Evolutionary conservation across 2,888 invertebrate genomes (phyloP), one percentile per base, ranked within the genome.

Genomic region (Habroteleia sp.): DNA sequence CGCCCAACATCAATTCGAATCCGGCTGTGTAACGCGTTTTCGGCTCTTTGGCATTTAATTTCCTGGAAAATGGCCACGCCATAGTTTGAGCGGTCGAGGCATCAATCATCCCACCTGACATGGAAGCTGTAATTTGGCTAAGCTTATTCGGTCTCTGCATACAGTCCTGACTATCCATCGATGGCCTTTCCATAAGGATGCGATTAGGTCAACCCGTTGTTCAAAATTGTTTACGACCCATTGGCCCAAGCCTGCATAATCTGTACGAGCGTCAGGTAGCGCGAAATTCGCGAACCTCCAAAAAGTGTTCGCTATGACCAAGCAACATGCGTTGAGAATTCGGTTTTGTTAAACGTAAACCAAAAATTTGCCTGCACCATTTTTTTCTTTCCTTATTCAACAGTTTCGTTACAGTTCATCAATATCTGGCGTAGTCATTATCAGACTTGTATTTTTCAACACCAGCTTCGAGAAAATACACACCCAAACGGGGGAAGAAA

Each of bases 71-170:
- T 82, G 77, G 78, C 76, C 23, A 65, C 66, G 66, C 78, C 37
- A 48, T 39, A 62, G 54, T 52, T 65, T 35, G 35, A 54, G 27
- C 31, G 56, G 44, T 23, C 48, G 46, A 39, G 79, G 76, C 87
- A 87, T 87, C 87, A 87, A 87, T 87, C 87, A 87, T 82, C 81
- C 79, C 77, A 75, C 78, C 87, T 87, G 87, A 87, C 87, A 83
- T 82, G 85, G 85, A 87, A 84, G 87, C 87, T 87, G 87, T 88
- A 88, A 87, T 87, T 87, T 87, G 85, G 86, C 86, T 85, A 85
- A 87, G 83, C 84, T 80, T 71, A 52, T 77, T 75, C 77, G 56
- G 50, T 66, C 27, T 23, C 42, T 33, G 29, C 46, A 33, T 46
- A 48, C 46, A 17, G 60, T 58, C 77, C 73, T 58, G 69, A 68